Evolutionary conservation across 2,113 vertebrate genomes (phyloP).

Genomic region (Alouatta palliata): DNA sequence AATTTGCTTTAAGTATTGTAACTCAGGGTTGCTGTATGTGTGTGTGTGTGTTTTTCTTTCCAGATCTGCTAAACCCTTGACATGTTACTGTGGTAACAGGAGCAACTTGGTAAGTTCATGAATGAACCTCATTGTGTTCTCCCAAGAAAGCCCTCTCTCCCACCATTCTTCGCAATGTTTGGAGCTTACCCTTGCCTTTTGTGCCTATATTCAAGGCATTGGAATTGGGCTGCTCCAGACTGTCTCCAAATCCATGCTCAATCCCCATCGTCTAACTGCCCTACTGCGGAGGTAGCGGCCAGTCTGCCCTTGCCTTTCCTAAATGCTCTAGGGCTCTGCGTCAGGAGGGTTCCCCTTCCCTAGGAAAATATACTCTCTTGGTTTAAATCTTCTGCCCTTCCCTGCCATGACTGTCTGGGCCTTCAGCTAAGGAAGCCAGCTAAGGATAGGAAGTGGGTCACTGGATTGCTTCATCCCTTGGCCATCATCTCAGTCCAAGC

Average conservation of each 20-base stretch:
- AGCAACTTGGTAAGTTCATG: constrained; percentile 59
- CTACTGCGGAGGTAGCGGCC: no score
- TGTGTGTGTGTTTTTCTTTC: not conserved
- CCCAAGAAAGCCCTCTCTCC: not conserved
- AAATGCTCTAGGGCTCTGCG: not conserved
- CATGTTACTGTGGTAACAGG: constrained; percentile 78
- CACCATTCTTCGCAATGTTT: not conserved
- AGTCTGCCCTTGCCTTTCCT: not conserved
- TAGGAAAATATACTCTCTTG: not conserved
- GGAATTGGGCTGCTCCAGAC: not conserved
- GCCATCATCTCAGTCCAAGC: no score
- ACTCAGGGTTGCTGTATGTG: constrained; percentile 5
- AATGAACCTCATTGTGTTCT: constrained; percentile 61
- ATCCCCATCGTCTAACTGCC: rapidly evolving
- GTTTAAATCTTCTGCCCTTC: not conserved
- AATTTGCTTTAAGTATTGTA: constrained; percentile 77
- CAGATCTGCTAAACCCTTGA: constrained; percentile 71
- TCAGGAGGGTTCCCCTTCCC: not conserved
- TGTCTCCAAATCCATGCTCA: not conserved
- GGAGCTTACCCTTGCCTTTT: not conserved
- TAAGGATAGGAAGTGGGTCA: rapidly evolving
- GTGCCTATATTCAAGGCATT: not conserved
- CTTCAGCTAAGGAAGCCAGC: not conserved
- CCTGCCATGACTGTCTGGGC: not conserved
- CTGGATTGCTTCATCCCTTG: not conserved